Evolutionary conservation across 2,113 vertebrate genomes (phyloP).

Genomic region (Vidua macroura): DNA sequence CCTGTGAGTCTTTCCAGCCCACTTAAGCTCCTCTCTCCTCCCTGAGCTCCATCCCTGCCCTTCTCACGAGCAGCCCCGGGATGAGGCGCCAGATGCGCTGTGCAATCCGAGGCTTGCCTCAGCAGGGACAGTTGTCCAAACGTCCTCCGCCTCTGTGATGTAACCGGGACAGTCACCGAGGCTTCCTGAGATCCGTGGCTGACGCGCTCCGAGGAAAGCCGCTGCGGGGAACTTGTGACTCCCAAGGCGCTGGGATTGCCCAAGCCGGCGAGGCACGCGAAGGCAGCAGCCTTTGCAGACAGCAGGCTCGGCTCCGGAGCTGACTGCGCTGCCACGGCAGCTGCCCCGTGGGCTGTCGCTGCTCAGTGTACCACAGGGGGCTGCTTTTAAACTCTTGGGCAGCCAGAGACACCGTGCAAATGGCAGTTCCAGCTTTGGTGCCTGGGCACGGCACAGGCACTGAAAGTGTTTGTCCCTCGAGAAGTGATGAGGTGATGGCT

Average conservation of each 20-base stretch:
- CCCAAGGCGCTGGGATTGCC: neutral
- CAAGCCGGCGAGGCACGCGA: neutral
- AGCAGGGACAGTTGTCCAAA: neutral
- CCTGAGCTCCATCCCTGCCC: neutral
- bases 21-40: neutral
- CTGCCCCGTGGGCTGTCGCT: neutral
- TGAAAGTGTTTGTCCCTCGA: neutral
- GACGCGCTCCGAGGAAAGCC: neutral
- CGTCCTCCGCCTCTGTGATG: neutral
- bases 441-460: neutral
- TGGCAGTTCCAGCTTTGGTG: neutral
- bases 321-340: neutral
- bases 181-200: neutral
- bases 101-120: neutral
- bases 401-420: neutral
- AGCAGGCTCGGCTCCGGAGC: neutral
- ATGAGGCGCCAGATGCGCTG: neutral
- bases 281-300: neutral
- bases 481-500: neutral
- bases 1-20: neutral
- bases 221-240: neutral
- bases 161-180: neutral
- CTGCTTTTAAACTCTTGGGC: rapidly evolving
- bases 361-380: rapidly evolving
- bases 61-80: neutral